phyloP scores from a whole-genome alignment of 2,113 vertebrate genomes.

The Salvelinus fontinalis region DNA sequence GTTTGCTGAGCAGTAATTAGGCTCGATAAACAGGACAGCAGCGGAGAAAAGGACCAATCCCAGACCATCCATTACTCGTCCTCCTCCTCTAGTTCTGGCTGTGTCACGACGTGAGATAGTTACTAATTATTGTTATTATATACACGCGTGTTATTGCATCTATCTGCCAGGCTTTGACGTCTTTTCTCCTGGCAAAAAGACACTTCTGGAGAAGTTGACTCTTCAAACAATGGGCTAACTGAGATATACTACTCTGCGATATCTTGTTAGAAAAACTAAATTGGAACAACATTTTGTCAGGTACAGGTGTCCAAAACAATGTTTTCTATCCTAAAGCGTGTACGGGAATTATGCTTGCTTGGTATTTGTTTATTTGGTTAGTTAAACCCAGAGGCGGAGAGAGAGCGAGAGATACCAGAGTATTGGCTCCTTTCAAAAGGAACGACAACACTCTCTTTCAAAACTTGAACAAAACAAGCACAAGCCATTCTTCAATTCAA shows the following conservation, averaged over 20 bases:
- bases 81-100: slow-evolving; percentile 62
- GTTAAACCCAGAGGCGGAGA: not conserved
- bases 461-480: too few species aligned
- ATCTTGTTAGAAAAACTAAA: too few species aligned
- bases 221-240: not conserved
- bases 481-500: too few species aligned
- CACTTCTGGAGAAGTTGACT: not conserved
- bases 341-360: too few species aligned
- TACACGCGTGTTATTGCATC: slow-evolving; percentile 68
- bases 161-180: slow-evolving; percentile 57
- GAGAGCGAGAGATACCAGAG: not conserved
- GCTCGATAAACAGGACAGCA: slow-evolving; percentile 69
- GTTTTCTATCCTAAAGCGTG: too few species aligned
- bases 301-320: too few species aligned
- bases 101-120: slow-evolving; percentile 55
- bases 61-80: slow-evolving; percentile 71
- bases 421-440: too few species aligned
- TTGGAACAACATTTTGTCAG: too few species aligned
- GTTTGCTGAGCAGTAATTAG: slow-evolving; percentile 66
- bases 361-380: not conserved
- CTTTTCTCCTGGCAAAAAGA: slow-evolving; percentile 24
- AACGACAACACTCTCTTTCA: too few species aligned
- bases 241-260: not conserved
- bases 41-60: slow-evolving; percentile 66
- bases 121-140: slow-evolving; percentile 75